phyloP scores from a whole-genome alignment of 2,888 invertebrate genomes.

The Beris chalybata region DNA sequence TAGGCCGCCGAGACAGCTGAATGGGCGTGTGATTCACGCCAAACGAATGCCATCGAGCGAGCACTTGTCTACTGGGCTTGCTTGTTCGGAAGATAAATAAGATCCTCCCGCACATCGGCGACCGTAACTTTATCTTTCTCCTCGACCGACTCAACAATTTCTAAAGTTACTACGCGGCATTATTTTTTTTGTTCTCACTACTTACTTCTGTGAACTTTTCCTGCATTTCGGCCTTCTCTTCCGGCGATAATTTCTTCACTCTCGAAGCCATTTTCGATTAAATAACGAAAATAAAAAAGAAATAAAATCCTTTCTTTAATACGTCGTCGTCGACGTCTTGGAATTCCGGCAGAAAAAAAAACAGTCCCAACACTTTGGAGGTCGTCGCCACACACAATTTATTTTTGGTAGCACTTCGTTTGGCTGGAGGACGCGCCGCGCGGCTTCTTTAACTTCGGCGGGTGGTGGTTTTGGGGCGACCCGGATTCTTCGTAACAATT shows the following conservation, averaged over 20 bases:
- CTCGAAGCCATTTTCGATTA: slow-evolving; percentile 43
- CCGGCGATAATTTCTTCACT: slow-evolving; percentile 56
- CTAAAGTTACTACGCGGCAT: slow-evolving; percentile 6
- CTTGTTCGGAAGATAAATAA: slow-evolving; percentile 23
- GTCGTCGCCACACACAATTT: slow-evolving; percentile 9
- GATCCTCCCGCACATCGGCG: slow-evolving; percentile 17
- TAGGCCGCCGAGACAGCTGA: slow-evolving; percentile 7
- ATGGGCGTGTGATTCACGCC: slow-evolving; percentile 44
- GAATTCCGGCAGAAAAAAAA: too few species aligned
- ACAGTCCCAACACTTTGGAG: not conserved
- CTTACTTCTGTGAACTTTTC: slow-evolving; percentile 77
- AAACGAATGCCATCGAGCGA: slow-evolving; percentile 38
- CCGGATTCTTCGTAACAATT: too few species aligned
- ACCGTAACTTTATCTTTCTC: too few species aligned
- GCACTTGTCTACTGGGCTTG: slow-evolving; percentile 7
- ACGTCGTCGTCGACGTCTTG: too few species aligned
- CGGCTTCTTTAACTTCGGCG: too few species aligned
- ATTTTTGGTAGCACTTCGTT: slow-evolving; percentile 7
- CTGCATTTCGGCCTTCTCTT: slow-evolving; percentile 74
- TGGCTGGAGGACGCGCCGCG: slow-evolving; percentile 14
- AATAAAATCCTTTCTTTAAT: too few species aligned
- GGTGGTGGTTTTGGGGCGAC: too few species aligned
- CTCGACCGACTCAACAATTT: not conserved
- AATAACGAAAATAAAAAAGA: too few species aligned
- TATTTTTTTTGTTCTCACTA: slow-evolving; percentile 37